Conservation (phyloP, 2,797 vertebrate species). For the Enteromius anoplus region DNA sequence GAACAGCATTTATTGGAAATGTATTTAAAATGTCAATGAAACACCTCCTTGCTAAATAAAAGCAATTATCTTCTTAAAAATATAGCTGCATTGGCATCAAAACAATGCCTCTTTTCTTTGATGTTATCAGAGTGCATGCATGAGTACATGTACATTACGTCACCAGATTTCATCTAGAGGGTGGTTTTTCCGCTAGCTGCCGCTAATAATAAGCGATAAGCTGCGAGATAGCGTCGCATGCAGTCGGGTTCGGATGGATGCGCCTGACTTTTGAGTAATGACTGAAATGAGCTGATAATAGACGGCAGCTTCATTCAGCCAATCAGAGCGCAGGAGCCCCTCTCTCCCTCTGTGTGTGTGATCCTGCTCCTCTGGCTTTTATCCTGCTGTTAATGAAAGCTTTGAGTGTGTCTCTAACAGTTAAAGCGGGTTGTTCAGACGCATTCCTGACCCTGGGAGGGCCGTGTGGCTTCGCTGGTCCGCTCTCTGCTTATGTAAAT, state of each 20-base stretch:
- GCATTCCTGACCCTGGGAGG: slow-evolving; percentile 19
- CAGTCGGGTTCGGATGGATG: background rate
- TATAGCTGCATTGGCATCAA: background rate
- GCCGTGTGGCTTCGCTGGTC: background rate
- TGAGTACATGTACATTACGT: background rate
- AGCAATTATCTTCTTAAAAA: too few relatives aligned
- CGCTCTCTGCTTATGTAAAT: slow-evolving; percentile 11
- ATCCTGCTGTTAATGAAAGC: background rate
- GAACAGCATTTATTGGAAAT: background rate
- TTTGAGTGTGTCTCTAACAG: background rate
- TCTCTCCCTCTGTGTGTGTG: background rate
- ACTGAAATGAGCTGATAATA: background rate
- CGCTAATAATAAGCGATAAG: slow-evolving; percentile 11
- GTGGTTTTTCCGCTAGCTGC: background rate
- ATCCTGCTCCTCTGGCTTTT: background rate
- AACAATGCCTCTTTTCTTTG: slow-evolving; percentile 56
- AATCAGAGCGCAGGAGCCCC: background rate
- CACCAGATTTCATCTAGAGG: background rate
- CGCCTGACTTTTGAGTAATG: background rate
- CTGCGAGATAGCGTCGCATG: background rate
- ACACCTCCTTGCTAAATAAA: background rate
- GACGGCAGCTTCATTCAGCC: background rate
- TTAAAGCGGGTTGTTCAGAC: background rate
- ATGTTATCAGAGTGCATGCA: slow-evolving; percentile 6
- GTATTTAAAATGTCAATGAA: background rate